Percentiles rank a stretch among this genome's conserved stretches.
These are phyloP conservation scores for Trematocara variabile DNA, from an alignment of 2,113 vertebrate species.

Conservation along the genomic window DNA sequence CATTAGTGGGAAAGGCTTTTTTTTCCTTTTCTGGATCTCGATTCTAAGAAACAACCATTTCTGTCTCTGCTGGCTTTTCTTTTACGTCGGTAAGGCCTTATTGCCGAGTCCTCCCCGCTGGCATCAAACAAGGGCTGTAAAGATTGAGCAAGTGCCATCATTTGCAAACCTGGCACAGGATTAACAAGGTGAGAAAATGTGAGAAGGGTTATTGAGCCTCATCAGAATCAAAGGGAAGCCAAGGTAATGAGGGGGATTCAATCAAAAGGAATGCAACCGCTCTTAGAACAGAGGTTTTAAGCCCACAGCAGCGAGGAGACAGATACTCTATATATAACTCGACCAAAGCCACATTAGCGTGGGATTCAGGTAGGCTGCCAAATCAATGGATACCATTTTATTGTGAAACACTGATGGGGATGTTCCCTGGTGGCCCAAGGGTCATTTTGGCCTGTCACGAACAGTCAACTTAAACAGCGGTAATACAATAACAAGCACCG, in stretches of 20 bases:
- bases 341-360: not conserved
- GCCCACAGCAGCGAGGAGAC: constrained; percentile 1
- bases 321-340: not conserved
- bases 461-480: not conserved
- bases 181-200: constrained; percentile 38
- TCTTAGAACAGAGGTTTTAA: constrained; percentile 29
- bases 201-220: constrained; percentile 13
- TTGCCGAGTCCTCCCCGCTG: not conserved
- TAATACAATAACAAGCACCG: not conserved
- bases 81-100: not conserved
- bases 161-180: not conserved
- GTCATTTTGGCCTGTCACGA: not conserved
- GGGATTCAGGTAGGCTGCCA: not conserved
- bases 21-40: not conserved
- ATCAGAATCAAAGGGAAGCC: constrained; percentile 27
- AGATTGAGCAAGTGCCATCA: constrained; percentile 8
- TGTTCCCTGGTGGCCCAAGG: not conserved
- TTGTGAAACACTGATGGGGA: not conserved
- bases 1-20: constrained; percentile 46
- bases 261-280: constrained; percentile 28
- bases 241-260: constrained; percentile 40
- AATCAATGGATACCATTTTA: not conserved
- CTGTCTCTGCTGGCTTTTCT: not conserved
- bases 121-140: not conserved
- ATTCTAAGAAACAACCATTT: constrained; percentile 17